Evolutionary conservation across 1,140 invertebrate species (phyloP).

Genomic region (Lineus longissimus): DNA sequence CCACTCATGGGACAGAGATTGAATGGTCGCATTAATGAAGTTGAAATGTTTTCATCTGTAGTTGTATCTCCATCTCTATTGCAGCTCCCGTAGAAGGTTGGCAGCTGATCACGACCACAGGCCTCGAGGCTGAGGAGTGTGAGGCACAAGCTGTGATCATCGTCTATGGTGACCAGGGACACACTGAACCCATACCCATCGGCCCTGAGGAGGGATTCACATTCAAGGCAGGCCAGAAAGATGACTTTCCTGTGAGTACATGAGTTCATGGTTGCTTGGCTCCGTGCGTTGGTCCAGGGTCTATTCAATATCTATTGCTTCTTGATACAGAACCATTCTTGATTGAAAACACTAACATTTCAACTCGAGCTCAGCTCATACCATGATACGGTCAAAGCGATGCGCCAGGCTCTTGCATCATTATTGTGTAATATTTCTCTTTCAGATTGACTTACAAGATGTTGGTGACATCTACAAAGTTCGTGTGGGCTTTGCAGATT

Average conservation of each 20-base stretch:
- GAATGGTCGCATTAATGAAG: no score
- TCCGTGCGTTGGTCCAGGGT: no score
- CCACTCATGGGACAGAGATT: no score
- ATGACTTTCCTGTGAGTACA: background rate
- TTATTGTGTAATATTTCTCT: background rate
- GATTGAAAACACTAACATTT: no score
- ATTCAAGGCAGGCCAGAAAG: background rate
- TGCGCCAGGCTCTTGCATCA: no score
- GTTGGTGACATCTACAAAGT: slow-evolving; percentile 36
- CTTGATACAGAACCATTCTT: no score
- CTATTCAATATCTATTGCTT: no score
- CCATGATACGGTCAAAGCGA: no score
- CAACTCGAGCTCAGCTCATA: no score
- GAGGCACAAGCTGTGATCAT: background rate
- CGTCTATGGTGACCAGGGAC: background rate
- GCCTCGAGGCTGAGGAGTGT: background rate
- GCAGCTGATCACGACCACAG: background rate
- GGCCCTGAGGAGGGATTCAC: background rate
- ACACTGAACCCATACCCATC: background rate
- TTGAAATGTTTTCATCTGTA: no score
- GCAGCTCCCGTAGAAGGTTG: background rate
- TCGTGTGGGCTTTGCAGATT: slow-evolving; percentile 24
- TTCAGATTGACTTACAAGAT: slow-evolving; percentile 29
- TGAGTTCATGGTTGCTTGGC: no score
- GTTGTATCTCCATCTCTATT: no score